Percentiles rank a stretch among this genome's conserved stretches.
phyloP scores from a whole-genome alignment of 2,113 vertebrate genomes.

The Otocyon megalotis region DNA sequence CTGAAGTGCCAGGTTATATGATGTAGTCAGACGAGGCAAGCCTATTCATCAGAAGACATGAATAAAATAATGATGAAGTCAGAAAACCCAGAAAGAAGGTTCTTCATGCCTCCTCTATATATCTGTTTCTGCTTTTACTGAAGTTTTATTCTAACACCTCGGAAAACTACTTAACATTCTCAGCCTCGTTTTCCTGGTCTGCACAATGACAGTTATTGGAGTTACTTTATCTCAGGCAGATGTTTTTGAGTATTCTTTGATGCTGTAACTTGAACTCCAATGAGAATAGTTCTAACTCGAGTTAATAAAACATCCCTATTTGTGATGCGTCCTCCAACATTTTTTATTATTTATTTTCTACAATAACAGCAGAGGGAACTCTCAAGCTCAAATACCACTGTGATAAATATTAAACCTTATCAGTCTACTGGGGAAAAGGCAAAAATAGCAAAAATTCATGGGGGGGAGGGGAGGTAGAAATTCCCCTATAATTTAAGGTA shows the following conservation, averaged over 20 bases:
- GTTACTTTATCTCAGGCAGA: background rate
- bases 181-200: background rate
- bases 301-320: constrained; percentile 39
- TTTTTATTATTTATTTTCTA: constrained; percentile 38
- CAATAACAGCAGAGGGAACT: background rate
- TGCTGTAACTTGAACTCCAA: background rate
- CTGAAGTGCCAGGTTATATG: background rate
- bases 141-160: background rate
- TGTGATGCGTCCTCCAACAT: background rate
- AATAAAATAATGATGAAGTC: background rate
- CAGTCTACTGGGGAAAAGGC: background rate
- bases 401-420: background rate
- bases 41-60: background rate
- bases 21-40: background rate
- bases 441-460: background rate
- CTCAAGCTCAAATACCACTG: background rate
- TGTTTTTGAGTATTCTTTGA: background rate
- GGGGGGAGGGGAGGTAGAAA: background rate
- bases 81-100: background rate
- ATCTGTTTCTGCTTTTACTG: constrained; percentile 1
- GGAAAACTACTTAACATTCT: constrained; percentile 2
- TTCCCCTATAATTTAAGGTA: background rate
- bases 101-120: rapidly evolving
- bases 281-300: background rate
- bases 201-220: background rate